Percentiles rank a stretch among this genome's conserved stretches.
phyloP scores from a whole-genome alignment of 2,113 vertebrate species.

The Nycticryphes semicollaris region DNA sequence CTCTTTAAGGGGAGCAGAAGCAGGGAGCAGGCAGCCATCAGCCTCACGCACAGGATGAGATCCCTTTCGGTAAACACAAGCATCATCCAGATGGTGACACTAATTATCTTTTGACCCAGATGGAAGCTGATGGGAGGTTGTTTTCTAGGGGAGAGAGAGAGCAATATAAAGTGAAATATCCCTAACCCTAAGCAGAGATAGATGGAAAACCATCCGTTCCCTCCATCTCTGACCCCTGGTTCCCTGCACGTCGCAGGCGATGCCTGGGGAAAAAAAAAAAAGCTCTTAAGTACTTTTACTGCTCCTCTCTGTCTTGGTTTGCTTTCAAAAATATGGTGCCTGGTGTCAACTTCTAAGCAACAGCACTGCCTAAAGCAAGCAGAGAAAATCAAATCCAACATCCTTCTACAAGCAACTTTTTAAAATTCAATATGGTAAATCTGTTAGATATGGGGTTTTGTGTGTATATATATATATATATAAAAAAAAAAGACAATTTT shows the following conservation, averaged over 20 bases:
- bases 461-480: conserved; percentile 18
- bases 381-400: conserved; percentile 75
- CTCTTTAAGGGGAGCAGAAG: neutral
- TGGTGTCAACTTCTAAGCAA: conserved; percentile 64
- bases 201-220: neutral
- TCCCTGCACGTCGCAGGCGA: conserved; percentile 31
- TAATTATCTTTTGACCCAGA: neutral
- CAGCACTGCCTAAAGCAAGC: conserved; percentile 79
- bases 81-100: neutral
- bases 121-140: neutral
- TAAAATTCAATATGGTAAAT: conserved; percentile 63
- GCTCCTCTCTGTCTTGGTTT: conserved; percentile 62
- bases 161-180: neutral
- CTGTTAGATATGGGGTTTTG: conserved; percentile 71
- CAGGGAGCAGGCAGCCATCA: neutral
- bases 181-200: neutral
- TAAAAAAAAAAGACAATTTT: conserved; percentile 63
- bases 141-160: neutral
- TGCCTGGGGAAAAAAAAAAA: neutral
- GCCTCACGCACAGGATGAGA: neutral
- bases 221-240: neutral
- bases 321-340: conserved; percentile 63
- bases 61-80: neutral
- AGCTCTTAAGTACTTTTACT: conserved; percentile 48
- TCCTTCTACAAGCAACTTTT: conserved; percentile 73